Base-by-base conservation (phyloP, 2,113 vertebrate genomes). In the Triplophysa dalaica region DNA sequence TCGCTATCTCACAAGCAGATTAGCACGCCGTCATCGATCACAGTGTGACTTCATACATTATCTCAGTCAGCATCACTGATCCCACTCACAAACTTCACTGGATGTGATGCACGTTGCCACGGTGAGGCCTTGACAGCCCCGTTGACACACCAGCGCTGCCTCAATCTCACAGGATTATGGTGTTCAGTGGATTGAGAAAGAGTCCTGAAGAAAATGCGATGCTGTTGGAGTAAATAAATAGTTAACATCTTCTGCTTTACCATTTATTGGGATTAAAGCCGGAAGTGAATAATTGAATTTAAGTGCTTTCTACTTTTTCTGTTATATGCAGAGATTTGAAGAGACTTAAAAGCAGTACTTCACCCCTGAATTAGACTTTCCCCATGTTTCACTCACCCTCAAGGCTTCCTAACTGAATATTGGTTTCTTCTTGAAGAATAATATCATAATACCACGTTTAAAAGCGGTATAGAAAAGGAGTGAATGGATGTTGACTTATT, bases 11-110 rank as follows among this genome's bases (percentile, higher is more conserved):
- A 58, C 58, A 78, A 61, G 63, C 78, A 81, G 82, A 84, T 85
- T 87, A 84, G 70, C 60, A 58, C 60, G 26, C 70, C 54, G 66
- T 82, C 82, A 87, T 84, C 76, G 67, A 85, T 85, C 82, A 85
- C 75, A 79, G 65, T 26, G 52, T 52, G 75, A 81, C 86, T 82
- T 82, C 78, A 82, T 77, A 76, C 66, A 72, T 78, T 79, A 84
- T 85, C 86, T 56, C 64, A 60, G 81, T 33, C 16, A 60, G 68
- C 70, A 86, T 84, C 85, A 56, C 50, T 81, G 76, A 83, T 81
- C 65, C 81, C 65, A 45, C 80, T 82, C 50, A 61, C 77, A 74
- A 45, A 70, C 80, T 75, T 82, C 73, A 54, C 69, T 67, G 64
- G 48, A 61, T 64, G 60, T 61, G 58, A 80, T 76, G 38, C 6